Conservation (phyloP, 2,113 vertebrate species). For the Gopherus evgoodei region DNA sequence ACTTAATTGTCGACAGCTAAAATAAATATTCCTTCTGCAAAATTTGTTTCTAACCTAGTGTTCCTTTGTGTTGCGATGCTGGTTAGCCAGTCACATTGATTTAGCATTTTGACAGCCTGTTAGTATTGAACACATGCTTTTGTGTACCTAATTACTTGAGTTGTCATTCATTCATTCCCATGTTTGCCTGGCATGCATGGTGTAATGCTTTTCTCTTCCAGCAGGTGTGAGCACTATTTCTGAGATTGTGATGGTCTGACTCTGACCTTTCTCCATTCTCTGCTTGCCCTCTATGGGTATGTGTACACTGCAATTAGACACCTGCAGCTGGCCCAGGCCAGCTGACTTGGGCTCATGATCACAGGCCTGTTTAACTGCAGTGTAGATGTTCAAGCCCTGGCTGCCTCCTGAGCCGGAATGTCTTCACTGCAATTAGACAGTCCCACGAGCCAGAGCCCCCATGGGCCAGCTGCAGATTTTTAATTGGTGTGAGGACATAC, state of each 20-base stretch:
- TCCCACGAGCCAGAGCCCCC: too few species aligned
- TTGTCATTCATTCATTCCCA: fast-evolving
- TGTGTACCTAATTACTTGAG: neutral
- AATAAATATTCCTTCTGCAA: neutral
- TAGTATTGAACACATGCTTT: neutral
- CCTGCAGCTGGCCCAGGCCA: neutral
- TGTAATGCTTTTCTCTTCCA: fast-evolving
- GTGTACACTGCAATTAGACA: neutral
- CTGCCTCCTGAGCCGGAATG: too few species aligned
- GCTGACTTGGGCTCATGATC: neutral
- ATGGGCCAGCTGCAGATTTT: too few species aligned
- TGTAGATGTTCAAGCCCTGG: neutral
- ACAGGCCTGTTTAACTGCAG: neutral
- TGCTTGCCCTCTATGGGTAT: neutral
- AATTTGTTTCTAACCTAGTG: neutral
- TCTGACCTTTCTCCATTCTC: neutral
- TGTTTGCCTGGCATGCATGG: neutral
- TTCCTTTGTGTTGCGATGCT: neutral
- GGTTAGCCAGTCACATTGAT: neutral
- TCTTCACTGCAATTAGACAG: too few species aligned
- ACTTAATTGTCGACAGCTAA: neutral
- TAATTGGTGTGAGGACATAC: too few species aligned
- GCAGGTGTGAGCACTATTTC: neutral
- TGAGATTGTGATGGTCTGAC: neutral
- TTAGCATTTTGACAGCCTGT: neutral